Base-by-base conservation (phyloP, 2,113 vertebrate species). In the Albula goreensis region DNA sequence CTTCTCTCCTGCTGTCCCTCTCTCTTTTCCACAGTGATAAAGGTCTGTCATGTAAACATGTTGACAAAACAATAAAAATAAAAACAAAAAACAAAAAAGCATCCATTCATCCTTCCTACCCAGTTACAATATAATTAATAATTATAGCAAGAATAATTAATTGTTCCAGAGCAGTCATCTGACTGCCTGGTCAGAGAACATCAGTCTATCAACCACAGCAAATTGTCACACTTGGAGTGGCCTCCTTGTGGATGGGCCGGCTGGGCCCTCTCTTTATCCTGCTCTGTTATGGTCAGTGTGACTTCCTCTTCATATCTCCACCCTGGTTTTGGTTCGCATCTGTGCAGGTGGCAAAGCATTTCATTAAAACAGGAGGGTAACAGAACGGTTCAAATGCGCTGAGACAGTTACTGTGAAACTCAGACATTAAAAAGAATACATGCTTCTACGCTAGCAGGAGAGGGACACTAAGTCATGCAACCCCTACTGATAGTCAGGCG, bases 31-130 rank as follows among this genome's bases (percentile, higher is more conserved):
- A 96, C 95, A 96, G 95, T 96, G 95, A 96, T 96, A 91, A 91
- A 94, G 95, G 94, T 96, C 95, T 89, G 92, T 94, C 91, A 88
- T 96, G 95, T 96, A 96, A 96, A 96, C 95, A 96, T 96, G 92
- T 94, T 91, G 94, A 96, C 94, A 88, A 92, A 93, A 89, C 85
- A 25, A 86, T 91, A 95, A 95, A 96, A 94, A 93, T 92, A 86
- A 89, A 92, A 93, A 91, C 87, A 78, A 49, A 89, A 86, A 88
- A 88, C n/a, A n/a, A 86, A 89, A 88, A 87, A 87, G 91, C 78
- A 0, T 89, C 31, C 88, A 89, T 91, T 93, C 48, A 88, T 90
- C 93, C 88, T 92, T 87, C 87, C 88, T 86, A 89, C 91, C 91
- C 88, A 93, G 92, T 91, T 86, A 93, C 87, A 89, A 82, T 88